Evolutionary conservation across 2,797 vertebrate genomes (phyloP), one percentile per base, ranked within the genome.

Genomic region (Babyrousa celebensis): DNA sequence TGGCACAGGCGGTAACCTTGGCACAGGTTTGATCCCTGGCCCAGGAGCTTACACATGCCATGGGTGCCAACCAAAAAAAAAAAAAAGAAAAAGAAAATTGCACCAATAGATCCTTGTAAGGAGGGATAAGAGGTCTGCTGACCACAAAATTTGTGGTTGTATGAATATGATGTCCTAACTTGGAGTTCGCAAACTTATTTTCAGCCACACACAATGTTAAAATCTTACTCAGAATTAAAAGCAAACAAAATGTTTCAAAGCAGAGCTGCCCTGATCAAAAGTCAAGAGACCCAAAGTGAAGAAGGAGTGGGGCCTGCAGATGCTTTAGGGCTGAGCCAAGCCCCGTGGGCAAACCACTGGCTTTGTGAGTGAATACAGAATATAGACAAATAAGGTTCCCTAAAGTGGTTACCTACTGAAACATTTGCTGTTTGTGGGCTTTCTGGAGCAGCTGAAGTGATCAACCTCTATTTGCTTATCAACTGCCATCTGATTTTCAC

Each of bases 401-500:
- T 80, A 21, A 72, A 72, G 17, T 68, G 48, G 40, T 82, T 85
- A 85, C 0, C n/a, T 11, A 65, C 12, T 40, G 8, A 78, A 54
- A n/a, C 14, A 60, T 72, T 94, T 95, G 40, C 58, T 85, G 21
- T 32, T 80, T 68, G 48, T 82, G 62, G 25, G 67, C 43, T 86
- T 75, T 20, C 36, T 40, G 48, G 54, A 58, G 32, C 62, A 85
- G 67, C 11, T 80, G 63, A 95, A 72, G 29, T 11, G 48, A 89
- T 5, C 40, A n/a, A 58, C 16, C 58, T 82, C 27, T 40, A 72
- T 40, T 85, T 82, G 62, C 17, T 84, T 60, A 58, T 58, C 80
- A 84, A 25, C 77, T 78, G 67, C 58, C 65, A 43, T 72, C 62
- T 58, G 27, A 67, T 80, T 72, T 74, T 77, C 68, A 70, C 58